Evolutionary conservation across 2,797 vertebrate genomes (phyloP).

Genomic region (Diplodus puntazzo): DNA sequence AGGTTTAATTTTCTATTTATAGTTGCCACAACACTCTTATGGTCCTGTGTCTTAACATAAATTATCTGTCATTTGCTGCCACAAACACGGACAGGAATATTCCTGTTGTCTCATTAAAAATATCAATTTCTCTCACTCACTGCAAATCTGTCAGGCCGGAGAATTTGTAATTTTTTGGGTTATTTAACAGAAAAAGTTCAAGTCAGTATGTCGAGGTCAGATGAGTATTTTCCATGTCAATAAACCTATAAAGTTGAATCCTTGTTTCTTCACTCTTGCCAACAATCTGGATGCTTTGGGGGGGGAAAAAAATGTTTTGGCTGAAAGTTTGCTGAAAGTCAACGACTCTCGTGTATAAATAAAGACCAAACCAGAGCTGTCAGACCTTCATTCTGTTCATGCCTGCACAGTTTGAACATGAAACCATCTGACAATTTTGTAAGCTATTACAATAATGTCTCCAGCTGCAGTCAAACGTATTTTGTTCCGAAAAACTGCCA

Average conservation of each 20-base stretch:
- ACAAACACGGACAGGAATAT: no score
- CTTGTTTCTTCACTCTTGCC: neutral
- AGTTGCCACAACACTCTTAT: no score
- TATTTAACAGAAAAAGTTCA: neutral
- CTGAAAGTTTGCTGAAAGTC: neutral
- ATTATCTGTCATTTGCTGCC: no score
- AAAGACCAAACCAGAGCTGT: neutral
- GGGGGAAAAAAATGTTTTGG: no score
- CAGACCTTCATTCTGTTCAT: neutral
- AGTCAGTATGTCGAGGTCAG: neutral
- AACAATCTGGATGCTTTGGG: neutral
- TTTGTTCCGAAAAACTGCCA: slow-evolving; percentile 6
- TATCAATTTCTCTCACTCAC: no score
- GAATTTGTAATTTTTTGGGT: neutral
- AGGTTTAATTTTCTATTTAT: no score
- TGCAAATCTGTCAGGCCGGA: neutral
- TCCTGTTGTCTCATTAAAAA: no score
- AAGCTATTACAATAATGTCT: neutral
- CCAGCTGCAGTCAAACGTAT: neutral
- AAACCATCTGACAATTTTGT: neutral
- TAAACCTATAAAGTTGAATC: neutral
- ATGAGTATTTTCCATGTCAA: neutral
- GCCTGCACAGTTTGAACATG: neutral
- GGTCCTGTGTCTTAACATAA: no score
- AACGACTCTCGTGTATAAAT: neutral